phyloP scores from a whole-genome alignment of 2,888 invertebrate genomes.

The Drosophila yooni region DNA sequence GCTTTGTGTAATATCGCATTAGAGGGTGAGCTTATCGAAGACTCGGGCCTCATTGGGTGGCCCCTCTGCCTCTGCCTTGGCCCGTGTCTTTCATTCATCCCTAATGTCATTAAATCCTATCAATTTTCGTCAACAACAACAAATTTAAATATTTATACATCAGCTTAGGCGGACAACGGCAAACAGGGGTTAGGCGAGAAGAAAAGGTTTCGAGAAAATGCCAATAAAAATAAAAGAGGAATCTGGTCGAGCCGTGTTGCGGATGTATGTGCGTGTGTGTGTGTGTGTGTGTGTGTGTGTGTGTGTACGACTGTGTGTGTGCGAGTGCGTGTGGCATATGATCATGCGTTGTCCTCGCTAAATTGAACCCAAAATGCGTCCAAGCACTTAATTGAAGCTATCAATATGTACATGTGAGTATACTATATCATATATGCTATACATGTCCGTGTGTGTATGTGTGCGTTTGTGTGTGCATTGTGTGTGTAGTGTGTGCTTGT shows the following conservation, averaged over 20 bases:
- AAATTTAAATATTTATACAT: slow-evolving; percentile 75
- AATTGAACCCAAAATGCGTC: slow-evolving; percentile 71
- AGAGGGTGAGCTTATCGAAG: slow-evolving; percentile 58
- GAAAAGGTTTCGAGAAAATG: slow-evolving; percentile 69
- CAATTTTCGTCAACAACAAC: slow-evolving; percentile 71
- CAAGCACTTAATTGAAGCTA: slow-evolving; percentile 78
- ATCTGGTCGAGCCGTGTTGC: slow-evolving; percentile 22
- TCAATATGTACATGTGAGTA: slow-evolving; percentile 56
- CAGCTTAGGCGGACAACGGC: slow-evolving; percentile 58
- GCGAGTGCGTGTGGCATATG: slow-evolving; percentile 22
- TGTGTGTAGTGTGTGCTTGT: not conserved
- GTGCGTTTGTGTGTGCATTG: not conserved
- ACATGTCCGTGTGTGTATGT: slow-evolving; percentile 8
- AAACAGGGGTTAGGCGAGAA: slow-evolving; percentile 23
- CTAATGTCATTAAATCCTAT: slow-evolving; percentile 79
- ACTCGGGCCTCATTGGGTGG: slow-evolving; percentile 33
- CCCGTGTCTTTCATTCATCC: slow-evolving; percentile 36
- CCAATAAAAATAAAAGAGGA: slow-evolving; percentile 67
- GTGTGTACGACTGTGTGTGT: not conserved
- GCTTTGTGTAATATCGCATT: slow-evolving; percentile 55
- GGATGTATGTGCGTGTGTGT: not conserved
- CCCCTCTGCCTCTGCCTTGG: slow-evolving; percentile 32
- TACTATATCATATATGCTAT: slow-evolving; percentile 15
- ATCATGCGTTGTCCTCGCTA: slow-evolving; percentile 40
- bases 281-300: not conserved